phyloP scores from a whole-genome alignment of 2,113 vertebrate species.

The Ailurus styani region DNA sequence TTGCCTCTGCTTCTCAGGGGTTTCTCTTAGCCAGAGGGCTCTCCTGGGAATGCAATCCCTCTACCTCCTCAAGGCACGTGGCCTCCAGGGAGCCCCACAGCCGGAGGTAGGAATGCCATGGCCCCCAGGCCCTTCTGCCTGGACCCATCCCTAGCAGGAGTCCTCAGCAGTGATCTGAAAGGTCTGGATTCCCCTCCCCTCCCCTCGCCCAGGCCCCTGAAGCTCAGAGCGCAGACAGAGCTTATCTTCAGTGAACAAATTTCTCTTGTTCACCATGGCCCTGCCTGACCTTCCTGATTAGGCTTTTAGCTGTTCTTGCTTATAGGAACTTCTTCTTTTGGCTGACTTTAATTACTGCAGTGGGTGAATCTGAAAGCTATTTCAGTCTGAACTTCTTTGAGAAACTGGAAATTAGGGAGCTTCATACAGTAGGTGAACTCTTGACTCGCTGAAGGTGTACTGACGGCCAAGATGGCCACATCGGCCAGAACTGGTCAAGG shows the following conservation, averaged over 20 bases:
- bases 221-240: neutral
- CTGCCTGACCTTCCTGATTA: neutral
- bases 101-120: neutral
- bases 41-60: neutral
- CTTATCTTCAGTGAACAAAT: neutral
- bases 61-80: neutral
- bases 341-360: neutral
- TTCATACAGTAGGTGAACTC: neutral
- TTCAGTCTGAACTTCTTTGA: neutral
- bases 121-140: neutral
- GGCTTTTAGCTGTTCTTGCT: neutral
- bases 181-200: neutral
- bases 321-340: neutral
- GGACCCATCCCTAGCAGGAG: neutral
- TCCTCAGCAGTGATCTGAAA: neutral
- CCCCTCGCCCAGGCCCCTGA: neutral
- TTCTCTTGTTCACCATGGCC: neutral
- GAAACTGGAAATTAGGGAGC: neutral
- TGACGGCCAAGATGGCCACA: neutral
- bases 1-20: neutral
- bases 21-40: neutral
- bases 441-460: neutral
- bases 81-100: neutral
- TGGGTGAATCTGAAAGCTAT: neutral
- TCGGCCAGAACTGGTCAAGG: neutral